Conservation (phyloP, 1,140 invertebrate species). For the Cotesia vestalis region DNA sequence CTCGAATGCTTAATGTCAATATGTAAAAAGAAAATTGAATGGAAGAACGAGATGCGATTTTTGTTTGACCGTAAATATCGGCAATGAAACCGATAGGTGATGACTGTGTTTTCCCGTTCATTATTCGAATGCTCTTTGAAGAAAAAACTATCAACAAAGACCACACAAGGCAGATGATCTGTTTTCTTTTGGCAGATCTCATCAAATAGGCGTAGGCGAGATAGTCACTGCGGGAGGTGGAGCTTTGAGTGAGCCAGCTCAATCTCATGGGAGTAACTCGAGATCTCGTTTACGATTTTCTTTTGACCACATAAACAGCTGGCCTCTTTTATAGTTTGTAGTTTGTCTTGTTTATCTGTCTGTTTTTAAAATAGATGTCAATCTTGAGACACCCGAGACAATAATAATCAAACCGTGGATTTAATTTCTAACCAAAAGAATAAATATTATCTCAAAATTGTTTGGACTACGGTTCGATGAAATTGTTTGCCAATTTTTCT, state of each 20-base stretch:
- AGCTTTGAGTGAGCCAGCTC: slow-evolving; percentile 24
- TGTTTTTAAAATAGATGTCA: slow-evolving; percentile 43
- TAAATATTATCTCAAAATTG: not conserved
- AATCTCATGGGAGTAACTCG: slow-evolving; percentile 43
- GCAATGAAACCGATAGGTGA: slow-evolving; percentile 16
- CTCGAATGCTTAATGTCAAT: slow-evolving; percentile 47
- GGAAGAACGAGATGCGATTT: slow-evolving; percentile 24
- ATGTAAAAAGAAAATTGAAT: slow-evolving; percentile 2
- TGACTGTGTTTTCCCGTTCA: slow-evolving; percentile 18
- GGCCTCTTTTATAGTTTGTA: slow-evolving; percentile 28
- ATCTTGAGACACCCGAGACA: slow-evolving; percentile 45
- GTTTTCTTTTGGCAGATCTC: slow-evolving; percentile 17
- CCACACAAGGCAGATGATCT: slow-evolving; percentile 21
- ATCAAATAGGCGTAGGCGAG: slow-evolving; percentile 29
- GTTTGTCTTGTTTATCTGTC: slow-evolving; percentile 32
- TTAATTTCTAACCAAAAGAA: slow-evolving; percentile 36
- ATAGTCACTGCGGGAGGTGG: slow-evolving; percentile 42
- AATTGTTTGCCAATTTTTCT: no score
- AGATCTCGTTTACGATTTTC: slow-evolving; percentile 37
- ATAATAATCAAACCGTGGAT: slow-evolving; percentile 44
- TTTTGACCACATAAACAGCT: slow-evolving; percentile 39
- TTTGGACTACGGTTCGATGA: not conserved
- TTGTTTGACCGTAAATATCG: slow-evolving; percentile 37
- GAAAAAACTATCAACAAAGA: slow-evolving; percentile 24
- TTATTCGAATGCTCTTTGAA: not conserved